Base-by-base conservation (phyloP, 2,797 vertebrate species). In the Chromis chromis region DNA sequence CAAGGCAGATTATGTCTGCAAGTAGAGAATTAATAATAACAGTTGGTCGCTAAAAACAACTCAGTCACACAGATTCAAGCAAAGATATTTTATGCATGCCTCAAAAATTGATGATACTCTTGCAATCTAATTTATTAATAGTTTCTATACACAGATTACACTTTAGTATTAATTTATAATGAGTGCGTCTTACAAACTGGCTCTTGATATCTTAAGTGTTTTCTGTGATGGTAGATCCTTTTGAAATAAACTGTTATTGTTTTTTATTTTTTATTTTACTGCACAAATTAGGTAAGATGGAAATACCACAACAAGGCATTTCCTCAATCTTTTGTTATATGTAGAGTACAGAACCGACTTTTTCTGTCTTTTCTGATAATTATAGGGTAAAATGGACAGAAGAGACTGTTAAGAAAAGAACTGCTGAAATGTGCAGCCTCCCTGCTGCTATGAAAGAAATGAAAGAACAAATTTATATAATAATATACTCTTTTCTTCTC, bases 41-140 rank as follows among this genome's bases (percentile, higher is more conserved):
- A 55, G 46, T n/a, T 59, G 69, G 49, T 57, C 62, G 54, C 53
- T 28, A 25, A 78, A 80, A 83, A 49, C 55, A 68, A 67, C 44
- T 62, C 14, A 28, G 50, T 24, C 58, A 4, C 58, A 4, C 61
- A 71, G n/a, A 70, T 58, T 65, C 70, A 11, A 36, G 25, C 11
- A 9, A 57, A 57, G 36, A 50, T 65, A 2, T 56, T 72, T 59
- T 27, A 60, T 40, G 22, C 27, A 19, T 44, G 27, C 49, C 48
- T 71, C 22, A 65, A 17, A 40, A 58, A 68, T 31, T n/a, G 6
- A 33, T 61, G 54, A 68, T 50, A 10, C 11, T 54, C 49, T 65
- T 42, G 6, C 25, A 21, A 42, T 33, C 49, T 57, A 60, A 71
- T 54, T 39, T 10, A 27, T 22, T 36, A 25, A 49, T 17, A 60